phyloP scores from a whole-genome alignment of 2,113 vertebrate genomes.

The Syngnathoides biaculeatus region DNA sequence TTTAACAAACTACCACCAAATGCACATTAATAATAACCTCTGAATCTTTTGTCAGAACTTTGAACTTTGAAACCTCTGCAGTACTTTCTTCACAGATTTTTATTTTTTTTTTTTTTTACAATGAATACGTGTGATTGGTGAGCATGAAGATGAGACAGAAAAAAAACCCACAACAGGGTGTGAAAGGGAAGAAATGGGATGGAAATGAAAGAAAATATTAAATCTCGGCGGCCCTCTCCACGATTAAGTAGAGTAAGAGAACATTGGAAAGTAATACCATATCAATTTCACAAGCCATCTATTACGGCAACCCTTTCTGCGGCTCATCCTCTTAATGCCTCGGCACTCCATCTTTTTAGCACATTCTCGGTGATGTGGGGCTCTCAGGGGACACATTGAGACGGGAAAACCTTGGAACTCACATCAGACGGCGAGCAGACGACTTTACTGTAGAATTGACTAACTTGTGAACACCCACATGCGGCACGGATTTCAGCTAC shows the following conservation, averaged over 20 bases:
- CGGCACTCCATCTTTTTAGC: slow-evolving; percentile 61
- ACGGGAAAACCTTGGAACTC: slow-evolving; percentile 17
- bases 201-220: slow-evolving; percentile 61
- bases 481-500: neutral
- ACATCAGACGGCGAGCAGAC: slow-evolving; percentile 19
- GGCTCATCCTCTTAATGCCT: slow-evolving; percentile 60
- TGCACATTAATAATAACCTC: no score
- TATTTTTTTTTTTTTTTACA: slow-evolving; percentile 31
- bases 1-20: no score
- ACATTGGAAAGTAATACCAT: slow-evolving; percentile 61
- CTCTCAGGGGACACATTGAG: slow-evolving; percentile 37
- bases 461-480: neutral
- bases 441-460: slow-evolving; percentile 13
- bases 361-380: slow-evolving; percentile 53
- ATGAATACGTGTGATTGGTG: slow-evolving; percentile 17
- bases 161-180: slow-evolving; percentile 16
- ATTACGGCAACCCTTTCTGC: slow-evolving; percentile 60
- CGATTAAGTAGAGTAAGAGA: slow-evolving; percentile 56
- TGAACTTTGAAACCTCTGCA: neutral
- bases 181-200: slow-evolving; percentile 41
- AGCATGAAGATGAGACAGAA: neutral
- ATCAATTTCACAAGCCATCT: slow-evolving; percentile 69
- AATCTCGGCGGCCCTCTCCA: slow-evolving; percentile 51
- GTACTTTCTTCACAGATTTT: slow-evolving; percentile 19
- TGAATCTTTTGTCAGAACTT: no score